Evolutionary conservation across 30 jellyfish, hydroid and myxozoan species (phyloP).

Genomic region (Aurelia coerulea): DNA sequence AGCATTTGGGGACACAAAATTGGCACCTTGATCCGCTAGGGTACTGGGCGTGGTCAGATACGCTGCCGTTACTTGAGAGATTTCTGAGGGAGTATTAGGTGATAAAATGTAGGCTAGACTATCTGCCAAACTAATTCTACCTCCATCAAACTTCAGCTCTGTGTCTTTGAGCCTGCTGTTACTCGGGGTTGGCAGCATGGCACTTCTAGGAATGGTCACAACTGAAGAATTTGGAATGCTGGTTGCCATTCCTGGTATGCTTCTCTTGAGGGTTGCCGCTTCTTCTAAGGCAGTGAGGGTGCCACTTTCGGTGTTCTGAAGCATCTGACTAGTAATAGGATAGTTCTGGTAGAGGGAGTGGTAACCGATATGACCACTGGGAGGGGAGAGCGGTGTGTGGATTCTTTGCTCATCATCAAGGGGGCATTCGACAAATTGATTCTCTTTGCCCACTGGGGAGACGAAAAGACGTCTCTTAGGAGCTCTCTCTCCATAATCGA

Average conservation of each 20-base stretch:
- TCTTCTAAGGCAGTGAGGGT: constrained; percentile 42
- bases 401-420: constrained; percentile 12
- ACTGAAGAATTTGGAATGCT: constrained; percentile 21
- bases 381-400: constrained; percentile 25
- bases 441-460: constrained; percentile 70
- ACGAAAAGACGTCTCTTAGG: constrained; percentile 66
- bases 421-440: constrained; percentile 3
- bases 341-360: constrained; percentile 30
- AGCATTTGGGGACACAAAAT: constrained; percentile 47
- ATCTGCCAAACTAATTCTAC: constrained; percentile 36
- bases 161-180: constrained; percentile 10
- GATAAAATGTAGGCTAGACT: constrained; percentile 37
- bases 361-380: constrained; percentile 26
- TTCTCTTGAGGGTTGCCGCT: constrained; percentile 22
- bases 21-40: constrained; percentile 14
- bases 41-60: constrained; percentile 64
- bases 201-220: constrained; percentile 64
- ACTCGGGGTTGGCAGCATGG: constrained; percentile 53
- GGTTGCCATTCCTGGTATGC: not conserved
- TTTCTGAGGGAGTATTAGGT: constrained; percentile 64
- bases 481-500: constrained; percentile 58
- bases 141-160: constrained; percentile 16
- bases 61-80: constrained; percentile 43
- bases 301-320: constrained; percentile 23
- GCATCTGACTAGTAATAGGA: constrained; percentile 41